phyloP scores from a whole-genome alignment of 2,113 vertebrate species.

The Noctilio leporinus region DNA sequence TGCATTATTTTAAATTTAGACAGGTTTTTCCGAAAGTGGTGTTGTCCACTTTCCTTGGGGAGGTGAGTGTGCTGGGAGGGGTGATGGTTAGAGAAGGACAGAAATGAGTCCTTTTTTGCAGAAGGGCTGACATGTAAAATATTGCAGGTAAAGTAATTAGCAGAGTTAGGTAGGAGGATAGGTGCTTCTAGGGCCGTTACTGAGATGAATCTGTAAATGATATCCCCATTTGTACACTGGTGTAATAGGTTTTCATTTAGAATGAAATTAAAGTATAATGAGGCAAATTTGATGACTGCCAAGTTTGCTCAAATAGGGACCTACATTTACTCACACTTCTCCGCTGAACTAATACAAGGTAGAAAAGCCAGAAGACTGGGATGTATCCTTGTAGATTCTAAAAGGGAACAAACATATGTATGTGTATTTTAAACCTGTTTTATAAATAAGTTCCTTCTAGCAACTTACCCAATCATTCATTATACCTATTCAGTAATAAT shows the following conservation, averaged over 20 bases:
- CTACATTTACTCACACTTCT: conserved; percentile 41
- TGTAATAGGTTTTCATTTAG: conserved; percentile 49
- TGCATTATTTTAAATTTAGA: conserved; percentile 1
- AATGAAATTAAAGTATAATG: conserved; percentile 60
- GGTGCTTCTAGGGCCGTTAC: background rate
- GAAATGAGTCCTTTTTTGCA: background rate
- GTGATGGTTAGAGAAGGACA: background rate
- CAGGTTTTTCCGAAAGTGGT: background rate
- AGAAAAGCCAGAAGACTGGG: background rate
- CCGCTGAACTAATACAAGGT: background rate
- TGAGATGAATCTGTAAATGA: conserved; percentile 39
- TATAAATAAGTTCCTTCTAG: background rate
- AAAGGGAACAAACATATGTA: background rate
- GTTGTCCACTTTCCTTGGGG: background rate
- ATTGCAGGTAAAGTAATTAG: conserved; percentile 24
- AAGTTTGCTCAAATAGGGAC: conserved; percentile 44
- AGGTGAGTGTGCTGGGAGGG: background rate
- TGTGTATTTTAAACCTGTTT: background rate
- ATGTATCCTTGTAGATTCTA: background rate
- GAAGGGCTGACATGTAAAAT: background rate
- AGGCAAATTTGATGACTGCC: conserved; percentile 46
- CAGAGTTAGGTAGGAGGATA: conserved; percentile 3
- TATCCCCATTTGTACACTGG: conserved; percentile 42
- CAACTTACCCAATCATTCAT: background rate
- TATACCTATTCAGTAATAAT: background rate